Evolutionary conservation across 2,888 invertebrate species (phyloP).

Genomic region (Cylloceria caligata): DNA sequence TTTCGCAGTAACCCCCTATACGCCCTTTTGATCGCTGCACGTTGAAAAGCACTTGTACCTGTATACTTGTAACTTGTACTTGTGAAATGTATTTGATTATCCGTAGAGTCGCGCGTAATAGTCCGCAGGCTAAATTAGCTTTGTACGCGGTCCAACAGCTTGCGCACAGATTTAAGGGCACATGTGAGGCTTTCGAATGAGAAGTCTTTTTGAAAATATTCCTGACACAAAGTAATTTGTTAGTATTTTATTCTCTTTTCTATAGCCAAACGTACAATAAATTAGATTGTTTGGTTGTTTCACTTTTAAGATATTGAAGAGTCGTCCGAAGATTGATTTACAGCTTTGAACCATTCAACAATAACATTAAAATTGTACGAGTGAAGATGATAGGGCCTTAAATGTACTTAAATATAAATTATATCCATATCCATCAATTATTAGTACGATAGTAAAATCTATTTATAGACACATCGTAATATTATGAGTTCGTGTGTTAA

Average conservation of each 20-base stretch:
- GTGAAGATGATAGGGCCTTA: neutral
- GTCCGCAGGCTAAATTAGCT: constrained; percentile 54
- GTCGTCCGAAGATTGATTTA: too few relatives aligned
- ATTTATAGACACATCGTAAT: neutral
- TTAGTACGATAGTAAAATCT: too few relatives aligned
- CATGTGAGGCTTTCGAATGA: neutral
- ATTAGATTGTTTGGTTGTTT: too few relatives aligned
- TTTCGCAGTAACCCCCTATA: constrained; percentile 17
- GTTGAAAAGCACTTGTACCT: constrained; percentile 45
- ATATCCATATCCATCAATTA: too few relatives aligned
- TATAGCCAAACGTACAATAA: neutral
- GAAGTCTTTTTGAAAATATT: neutral
- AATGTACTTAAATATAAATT: neutral
- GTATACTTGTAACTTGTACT: constrained; percentile 32
- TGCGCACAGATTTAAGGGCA: constrained; percentile 9
- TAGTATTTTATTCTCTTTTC: neutral
- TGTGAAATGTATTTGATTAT: constrained; percentile 63
- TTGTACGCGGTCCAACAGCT: constrained; percentile 27
- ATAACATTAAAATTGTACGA: too few relatives aligned
- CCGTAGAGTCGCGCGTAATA: constrained; percentile 33
- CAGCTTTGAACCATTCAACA: too few relatives aligned
- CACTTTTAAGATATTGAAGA: too few relatives aligned
- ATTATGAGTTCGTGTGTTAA: neutral
- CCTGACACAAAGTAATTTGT: neutral
- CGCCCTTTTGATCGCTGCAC: constrained; percentile 35